Base-by-base conservation (phyloP, 2,113 vertebrate genomes). In the Tylochromis polylepis region DNA sequence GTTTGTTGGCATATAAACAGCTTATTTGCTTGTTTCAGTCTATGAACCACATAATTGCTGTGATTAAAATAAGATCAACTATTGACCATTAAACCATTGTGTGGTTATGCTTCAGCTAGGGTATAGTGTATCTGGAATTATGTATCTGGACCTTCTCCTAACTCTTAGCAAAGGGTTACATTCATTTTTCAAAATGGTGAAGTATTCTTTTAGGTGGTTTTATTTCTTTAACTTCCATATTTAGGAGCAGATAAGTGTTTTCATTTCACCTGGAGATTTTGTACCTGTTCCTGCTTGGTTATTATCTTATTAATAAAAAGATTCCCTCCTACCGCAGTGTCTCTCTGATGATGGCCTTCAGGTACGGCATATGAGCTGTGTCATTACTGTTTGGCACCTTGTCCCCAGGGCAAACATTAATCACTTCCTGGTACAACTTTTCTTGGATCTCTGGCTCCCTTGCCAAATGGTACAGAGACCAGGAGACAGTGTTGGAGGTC, bases 401-500 rank as follows among this genome's bases (percentile, higher is more conserved):
- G 55, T 96, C 92, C 16, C 95, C 95, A 0, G 96, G 96, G n/a
- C 94, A 95, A 56, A 95, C 84, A 0, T 87, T 62, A 9, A 62
- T 88, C 59, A 97, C 94, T 86, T 97, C 97, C 77, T 95, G 89
- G 79, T 96, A 93, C 0, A 97, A 34, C 38, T 89, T 88, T 2
- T 96, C 90, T 67, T 97, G 97, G 75, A 95, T 95, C 81, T 92
- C 91, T 2, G 95, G 95, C 46, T 96, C 89, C 27, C 75, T 89
- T 0, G 97, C 96, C 89, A 97, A 70, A 22, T 93, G 93, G 87
- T 97, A 97, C 60, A 97, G 80, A 20, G 85, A 75, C 97, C 97
- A 97, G 0, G 96, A 95, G 72, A 97, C 91, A 1, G 97, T 97
- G 94, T 97, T 97, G 80, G 97, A 97, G 3, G 96, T 97, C 97